A percentile compares a stretch with the other conserved stretches of the same genome.
Evolutionary conservation across 2,113 vertebrate genomes (phyloP).

Genomic region (Hydropotes inermis): DNA sequence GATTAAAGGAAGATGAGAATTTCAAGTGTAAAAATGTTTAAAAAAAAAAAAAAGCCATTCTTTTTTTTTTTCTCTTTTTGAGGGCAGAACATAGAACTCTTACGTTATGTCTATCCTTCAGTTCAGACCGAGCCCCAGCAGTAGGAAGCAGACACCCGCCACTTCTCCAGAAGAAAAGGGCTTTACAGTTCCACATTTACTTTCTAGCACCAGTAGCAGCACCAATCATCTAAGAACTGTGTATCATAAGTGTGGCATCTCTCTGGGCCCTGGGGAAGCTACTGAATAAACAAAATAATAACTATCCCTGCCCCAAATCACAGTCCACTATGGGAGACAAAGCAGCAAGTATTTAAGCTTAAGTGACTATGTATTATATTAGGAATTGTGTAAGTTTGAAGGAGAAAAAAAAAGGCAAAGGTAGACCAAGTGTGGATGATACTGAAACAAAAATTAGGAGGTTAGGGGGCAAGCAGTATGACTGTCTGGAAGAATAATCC

Average conservation of each 20-base stretch:
- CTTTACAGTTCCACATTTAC: neutral
- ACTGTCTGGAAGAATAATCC: neutral
- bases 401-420: neutral
- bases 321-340: neutral
- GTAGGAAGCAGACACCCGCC: neutral
- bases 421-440: neutral
- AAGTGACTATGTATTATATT: neutral
- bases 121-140: too few relatives aligned
- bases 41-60: neutral
- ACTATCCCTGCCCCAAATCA: neutral
- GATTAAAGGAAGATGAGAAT: slow-evolving; percentile 44
- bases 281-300: neutral
- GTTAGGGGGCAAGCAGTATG: neutral
- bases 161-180: neutral
- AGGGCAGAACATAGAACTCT: neutral
- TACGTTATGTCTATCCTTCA: neutral
- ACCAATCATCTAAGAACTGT: neutral
- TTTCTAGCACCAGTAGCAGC: neutral
- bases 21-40: slow-evolving; percentile 34
- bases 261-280: neutral
- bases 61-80: neutral
- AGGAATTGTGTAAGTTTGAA: neutral
- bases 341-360: neutral
- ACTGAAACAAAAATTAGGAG: neutral
- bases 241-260: neutral